Evolutionary conservation across 2,888 invertebrate genomes (phyloP), one percentile per base, ranked within the genome.

Genomic region (Oscheius sp.): DNA sequence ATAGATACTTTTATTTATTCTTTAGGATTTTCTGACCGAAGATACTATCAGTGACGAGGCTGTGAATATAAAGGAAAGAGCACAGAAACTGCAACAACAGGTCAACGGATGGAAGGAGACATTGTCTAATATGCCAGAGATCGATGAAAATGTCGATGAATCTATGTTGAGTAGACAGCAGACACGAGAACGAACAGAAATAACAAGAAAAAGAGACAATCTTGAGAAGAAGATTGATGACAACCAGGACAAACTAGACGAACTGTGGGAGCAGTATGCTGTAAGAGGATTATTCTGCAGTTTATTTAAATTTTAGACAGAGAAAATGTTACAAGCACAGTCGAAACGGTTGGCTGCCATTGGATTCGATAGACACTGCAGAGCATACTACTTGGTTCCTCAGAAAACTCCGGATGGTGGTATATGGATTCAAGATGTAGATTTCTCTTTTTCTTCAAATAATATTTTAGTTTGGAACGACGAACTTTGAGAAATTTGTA

Each of bases 371-470:
- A 73, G 80, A 4, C 73, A 77, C 33, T 65, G 75, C 38, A 63
- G 78, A 3, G 68, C 70, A 9, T 75, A 75, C 62, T 80, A 73
- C 61, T 78, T 71, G 76, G 73, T 77, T 33, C 74, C 73, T 8
- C 64, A 72, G 17, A 44, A 62, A 28, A 70, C 72, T 14, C 28
- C 67, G 0, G 74, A 77, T 54, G 65, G 71, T 0, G 80, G 77
- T 9, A 51, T 80, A 8, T 80, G 77, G 73, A 59, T 80, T 14
- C 79, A 80, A 45, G 76, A 80, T 72, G 78, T 79, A 30, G 33
- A 72, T 59, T 51, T 17, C 45, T 38, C 47, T 28, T 12, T 22
- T 47, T 12, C 20, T 8, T 4, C 20, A 22, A 26, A 51, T 28
- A 6, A 3, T 12, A 51, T 0, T 74, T 36, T 57, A 74, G 74